Evolutionary conservation across 64 coral and sea anemone species (phyloP).

Genomic region (Porites australiensis): DNA sequence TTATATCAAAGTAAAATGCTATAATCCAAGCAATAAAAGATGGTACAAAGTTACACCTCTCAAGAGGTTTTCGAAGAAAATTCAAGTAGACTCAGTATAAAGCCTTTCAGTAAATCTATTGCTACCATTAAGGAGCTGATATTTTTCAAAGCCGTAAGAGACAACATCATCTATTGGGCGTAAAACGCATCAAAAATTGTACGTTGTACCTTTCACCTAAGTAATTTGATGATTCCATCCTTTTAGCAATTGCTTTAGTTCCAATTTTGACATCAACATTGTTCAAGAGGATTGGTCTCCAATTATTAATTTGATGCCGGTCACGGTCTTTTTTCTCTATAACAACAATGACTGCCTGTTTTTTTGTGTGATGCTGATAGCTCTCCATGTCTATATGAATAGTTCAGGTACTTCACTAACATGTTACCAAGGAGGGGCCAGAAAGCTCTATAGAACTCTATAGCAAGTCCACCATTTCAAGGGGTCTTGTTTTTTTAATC

Average conservation of each 20-base stretch:
- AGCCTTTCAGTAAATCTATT: no score
- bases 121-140: no score
- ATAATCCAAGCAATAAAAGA: no score
- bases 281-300: conserved; percentile 20
- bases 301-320: neutral
- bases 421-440: conserved; percentile 8
- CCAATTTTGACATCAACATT: conserved; percentile 31
- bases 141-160: no score
- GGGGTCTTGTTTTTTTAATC: conserved; percentile 1
- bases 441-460: conserved; percentile 50
- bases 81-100: no score
- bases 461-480: conserved; percentile 24
- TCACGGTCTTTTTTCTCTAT: conserved; percentile 10
- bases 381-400: conserved; percentile 6
- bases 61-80: no score
- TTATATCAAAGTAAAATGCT: no score
- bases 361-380: conserved; percentile 24
- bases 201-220: no score
- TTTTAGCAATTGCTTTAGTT: neutral
- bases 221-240: no score
- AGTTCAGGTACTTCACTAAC: conserved; percentile 27
- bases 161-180: no score
- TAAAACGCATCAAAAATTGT: no score
- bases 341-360: conserved; percentile 19
- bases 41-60: no score